phyloP scores from a whole-genome alignment of 2,797 vertebrate genomes.

The Lagocephalus sceleratus region DNA sequence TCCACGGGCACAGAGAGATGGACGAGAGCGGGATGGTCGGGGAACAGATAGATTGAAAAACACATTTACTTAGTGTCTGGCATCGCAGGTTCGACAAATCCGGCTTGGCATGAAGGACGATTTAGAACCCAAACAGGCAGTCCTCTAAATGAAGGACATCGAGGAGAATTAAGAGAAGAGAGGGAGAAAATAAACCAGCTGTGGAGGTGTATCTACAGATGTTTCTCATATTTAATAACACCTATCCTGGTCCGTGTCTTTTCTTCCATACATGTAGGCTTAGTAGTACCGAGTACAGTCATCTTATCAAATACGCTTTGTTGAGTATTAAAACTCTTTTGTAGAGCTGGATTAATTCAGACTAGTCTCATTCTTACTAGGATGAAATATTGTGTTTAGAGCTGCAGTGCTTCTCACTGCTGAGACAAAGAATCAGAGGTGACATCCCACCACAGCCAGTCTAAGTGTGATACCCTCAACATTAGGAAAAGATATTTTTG shows the following conservation, averaged over 20 bases:
- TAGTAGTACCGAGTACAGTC: too few species aligned
- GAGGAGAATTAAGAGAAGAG: constrained; percentile 50
- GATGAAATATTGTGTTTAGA: too few species aligned
- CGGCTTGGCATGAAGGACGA: constrained; percentile 88
- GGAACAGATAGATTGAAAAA: constrained; percentile 79
- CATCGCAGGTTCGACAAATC: constrained; percentile 81
- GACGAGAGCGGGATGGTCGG: constrained; percentile 43
- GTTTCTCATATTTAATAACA: constrained; percentile 8
- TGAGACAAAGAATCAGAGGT: too few species aligned
- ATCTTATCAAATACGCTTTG: too few species aligned
- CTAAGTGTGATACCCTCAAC: too few species aligned
- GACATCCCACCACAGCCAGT: too few species aligned
- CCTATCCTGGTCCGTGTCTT: not conserved
- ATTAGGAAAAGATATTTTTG: too few species aligned
- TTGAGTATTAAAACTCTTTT: too few species aligned
- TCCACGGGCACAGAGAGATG: constrained; percentile 49
- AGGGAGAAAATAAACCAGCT: constrained; percentile 40
- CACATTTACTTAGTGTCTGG: constrained; percentile 86
- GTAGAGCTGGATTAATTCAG: too few species aligned
- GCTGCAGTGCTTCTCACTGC: too few species aligned
- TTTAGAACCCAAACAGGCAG: constrained; percentile 80
- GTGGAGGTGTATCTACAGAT: constrained; percentile 22
- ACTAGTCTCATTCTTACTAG: too few species aligned
- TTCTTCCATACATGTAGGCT: not conserved
- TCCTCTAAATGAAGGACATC: constrained; percentile 78